These are phyloP conservation scores for Hipposideros larvatus DNA, from an alignment of 2,797 vertebrate species.

Conservation along the genomic window DNA sequence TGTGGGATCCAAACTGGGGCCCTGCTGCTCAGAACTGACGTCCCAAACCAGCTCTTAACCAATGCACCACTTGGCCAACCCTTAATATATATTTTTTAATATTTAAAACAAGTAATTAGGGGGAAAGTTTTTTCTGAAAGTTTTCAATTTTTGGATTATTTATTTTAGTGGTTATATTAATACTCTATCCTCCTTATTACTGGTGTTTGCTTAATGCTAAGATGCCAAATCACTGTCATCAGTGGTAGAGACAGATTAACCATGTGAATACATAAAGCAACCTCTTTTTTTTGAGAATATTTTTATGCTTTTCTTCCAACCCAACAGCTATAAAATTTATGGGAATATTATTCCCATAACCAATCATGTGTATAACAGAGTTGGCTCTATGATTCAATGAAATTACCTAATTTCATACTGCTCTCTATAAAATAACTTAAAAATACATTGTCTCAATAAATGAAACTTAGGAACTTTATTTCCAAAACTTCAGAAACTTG, in stretches of 20 bases:
- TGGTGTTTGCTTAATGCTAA: constrained; percentile 15
- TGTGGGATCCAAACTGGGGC: too few relatives aligned
- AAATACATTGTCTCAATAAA: constrained; percentile 36
- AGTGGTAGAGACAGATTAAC: constrained; percentile 25
- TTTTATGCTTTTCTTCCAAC: background rate
- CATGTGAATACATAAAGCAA: background rate
- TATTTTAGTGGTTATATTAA: constrained; percentile 1
- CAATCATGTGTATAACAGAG: background rate
- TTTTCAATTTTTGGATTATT: background rate
- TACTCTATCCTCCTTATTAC: background rate
- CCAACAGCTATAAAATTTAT: background rate
- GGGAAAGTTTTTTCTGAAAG: background rate
- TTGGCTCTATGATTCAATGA: background rate
- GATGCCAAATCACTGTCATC: background rate
- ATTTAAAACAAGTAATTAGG: background rate
- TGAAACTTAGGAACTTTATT: background rate
- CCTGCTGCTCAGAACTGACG: too few relatives aligned
- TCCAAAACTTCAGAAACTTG: constrained; percentile 2
- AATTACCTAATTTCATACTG: background rate
- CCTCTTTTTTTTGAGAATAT: constrained; percentile 1
- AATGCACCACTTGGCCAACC: too few relatives aligned
- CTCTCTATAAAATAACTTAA: background rate
- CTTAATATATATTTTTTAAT: background rate
- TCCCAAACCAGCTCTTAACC: too few relatives aligned
- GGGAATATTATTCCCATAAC: background rate